Evolutionary conservation across 1,140 invertebrate genomes (phyloP).

Genomic region (Lethrus apterus): DNA sequence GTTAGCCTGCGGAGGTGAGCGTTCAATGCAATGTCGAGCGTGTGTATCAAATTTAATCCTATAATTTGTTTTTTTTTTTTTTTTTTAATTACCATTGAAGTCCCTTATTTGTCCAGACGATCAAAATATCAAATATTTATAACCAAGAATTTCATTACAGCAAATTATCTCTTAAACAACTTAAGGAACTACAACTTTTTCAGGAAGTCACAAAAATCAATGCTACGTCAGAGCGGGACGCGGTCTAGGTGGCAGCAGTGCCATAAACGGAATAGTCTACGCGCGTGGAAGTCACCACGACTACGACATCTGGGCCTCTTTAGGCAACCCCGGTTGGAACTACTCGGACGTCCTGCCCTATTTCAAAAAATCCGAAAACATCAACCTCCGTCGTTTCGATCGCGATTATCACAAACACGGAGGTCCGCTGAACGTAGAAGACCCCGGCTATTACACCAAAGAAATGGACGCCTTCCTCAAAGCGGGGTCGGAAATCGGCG

Average conservation of each 20-base stretch:
- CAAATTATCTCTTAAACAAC: no score
- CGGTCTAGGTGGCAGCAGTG: slow-evolving; percentile 53
- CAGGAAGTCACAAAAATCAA: slow-evolving; percentile 42
- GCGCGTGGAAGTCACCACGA: slow-evolving; percentile 55
- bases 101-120: no score
- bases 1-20: no score
- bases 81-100: no score
- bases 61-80: no score
- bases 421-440: slow-evolving; percentile 50
- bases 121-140: no score
- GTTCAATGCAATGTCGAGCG: no score
- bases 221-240: slow-evolving; percentile 55
- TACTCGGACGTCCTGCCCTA: slow-evolving; percentile 39
- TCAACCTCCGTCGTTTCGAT: slow-evolving; percentile 46
- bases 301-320: slow-evolving; percentile 53
- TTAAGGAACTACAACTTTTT: no score
- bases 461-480: slow-evolving; percentile 57
- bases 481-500: slow-evolving; percentile 53
- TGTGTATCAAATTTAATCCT: no score
- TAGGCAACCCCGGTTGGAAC: slow-evolving; percentile 35
- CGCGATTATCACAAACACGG: slow-evolving; percentile 22
- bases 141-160: no score
- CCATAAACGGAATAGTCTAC: slow-evolving; percentile 59
- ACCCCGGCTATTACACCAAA: slow-evolving; percentile 45
- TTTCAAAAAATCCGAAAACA: slow-evolving; percentile 43